Conservation (phyloP, 2,797 vertebrate species). For the Pseudochaenichthys georgianus region DNA sequence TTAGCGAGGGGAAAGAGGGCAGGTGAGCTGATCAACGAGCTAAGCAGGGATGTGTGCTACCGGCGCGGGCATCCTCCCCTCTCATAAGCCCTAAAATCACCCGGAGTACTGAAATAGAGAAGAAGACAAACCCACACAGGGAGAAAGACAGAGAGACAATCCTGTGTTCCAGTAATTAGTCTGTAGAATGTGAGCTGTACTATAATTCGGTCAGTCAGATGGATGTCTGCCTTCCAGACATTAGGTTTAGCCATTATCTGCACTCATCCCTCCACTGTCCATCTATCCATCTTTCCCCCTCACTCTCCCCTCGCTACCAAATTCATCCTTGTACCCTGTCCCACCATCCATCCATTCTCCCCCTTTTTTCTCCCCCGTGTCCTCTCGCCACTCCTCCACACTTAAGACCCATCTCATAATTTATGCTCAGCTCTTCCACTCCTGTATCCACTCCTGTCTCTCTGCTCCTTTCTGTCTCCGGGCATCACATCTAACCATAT, state of each 20-base stretch:
- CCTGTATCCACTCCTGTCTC: constrained; percentile 50
- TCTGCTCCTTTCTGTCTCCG: constrained; percentile 61
- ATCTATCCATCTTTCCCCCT: constrained; percentile 68
- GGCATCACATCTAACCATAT: constrained; percentile 71
- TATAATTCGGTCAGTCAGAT: constrained; percentile 81
- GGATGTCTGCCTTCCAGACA: constrained; percentile 81
- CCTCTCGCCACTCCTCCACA: constrained; percentile 65
- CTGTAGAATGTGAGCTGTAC: constrained; percentile 75
- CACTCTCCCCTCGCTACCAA: constrained; percentile 48
- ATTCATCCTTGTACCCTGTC: constrained; percentile 63
- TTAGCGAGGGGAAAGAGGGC: constrained; percentile 68
- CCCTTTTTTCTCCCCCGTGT: constrained; percentile 50
- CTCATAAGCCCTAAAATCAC: constrained; percentile 62
- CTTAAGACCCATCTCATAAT: constrained; percentile 72
- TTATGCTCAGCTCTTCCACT: constrained; percentile 62
- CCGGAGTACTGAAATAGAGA: constrained; percentile 44
- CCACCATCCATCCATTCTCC: constrained; percentile 59
- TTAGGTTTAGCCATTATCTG: constrained; percentile 81
- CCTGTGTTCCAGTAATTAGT: constrained; percentile 81
- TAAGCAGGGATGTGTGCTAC: constrained; percentile 56
- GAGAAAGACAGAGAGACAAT: constrained; percentile 60
- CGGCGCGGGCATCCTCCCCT: constrained; percentile 56
- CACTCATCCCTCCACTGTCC: constrained; percentile 73
- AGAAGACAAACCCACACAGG: constrained; percentile 46
- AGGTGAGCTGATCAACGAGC: constrained; percentile 66